These are phyloP conservation scores for Cheilosia scutellata DNA, from an alignment of 2,888 invertebrate species.

Conservation along the genomic window DNA sequence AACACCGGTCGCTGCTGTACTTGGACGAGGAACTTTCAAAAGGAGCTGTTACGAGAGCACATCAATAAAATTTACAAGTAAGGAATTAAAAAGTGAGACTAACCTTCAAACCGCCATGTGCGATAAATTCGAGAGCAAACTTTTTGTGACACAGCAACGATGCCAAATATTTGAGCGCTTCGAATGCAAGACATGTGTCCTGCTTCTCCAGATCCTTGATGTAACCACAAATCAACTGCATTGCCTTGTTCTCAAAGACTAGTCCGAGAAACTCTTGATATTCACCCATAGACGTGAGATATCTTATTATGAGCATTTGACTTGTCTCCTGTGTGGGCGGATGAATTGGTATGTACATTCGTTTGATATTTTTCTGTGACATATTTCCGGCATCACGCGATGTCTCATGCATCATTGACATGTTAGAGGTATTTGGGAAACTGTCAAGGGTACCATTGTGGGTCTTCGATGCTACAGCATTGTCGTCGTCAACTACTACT, in stretches of 20 bases:
- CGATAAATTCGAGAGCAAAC: conserved; percentile 98
- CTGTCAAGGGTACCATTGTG: conserved; percentile 77
- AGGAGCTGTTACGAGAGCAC: conserved; percentile 86
- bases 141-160: conserved; percentile 98
- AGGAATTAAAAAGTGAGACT: conserved; percentile 38
- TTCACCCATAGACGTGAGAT: conserved; percentile 98
- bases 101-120: conserved; percentile 93
- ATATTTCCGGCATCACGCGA: conserved; percentile 80
- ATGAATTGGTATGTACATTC: conserved; percentile 90
- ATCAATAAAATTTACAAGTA: not conserved
- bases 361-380: conserved; percentile 79
- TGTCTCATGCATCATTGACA: conserved; percentile 82
- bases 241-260: conserved; percentile 96
- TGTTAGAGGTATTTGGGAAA: conserved; percentile 80
- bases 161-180: conserved; percentile 97
- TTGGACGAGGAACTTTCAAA: conserved; percentile 95
- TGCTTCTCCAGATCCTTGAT: conserved; percentile 94
- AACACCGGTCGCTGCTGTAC: conserved; percentile 97
- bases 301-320: conserved; percentile 96
- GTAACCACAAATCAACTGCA: conserved; percentile 95
- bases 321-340: conserved; percentile 95
- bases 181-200: conserved; percentile 97
- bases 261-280: conserved; percentile 98
- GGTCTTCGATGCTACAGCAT: conserved; percentile 19
- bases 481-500: conserved; percentile 63